These are phyloP conservation scores for Sprattus sprattus DNA, from an alignment of 2,113 vertebrate species.

Conservation along the genomic window DNA sequence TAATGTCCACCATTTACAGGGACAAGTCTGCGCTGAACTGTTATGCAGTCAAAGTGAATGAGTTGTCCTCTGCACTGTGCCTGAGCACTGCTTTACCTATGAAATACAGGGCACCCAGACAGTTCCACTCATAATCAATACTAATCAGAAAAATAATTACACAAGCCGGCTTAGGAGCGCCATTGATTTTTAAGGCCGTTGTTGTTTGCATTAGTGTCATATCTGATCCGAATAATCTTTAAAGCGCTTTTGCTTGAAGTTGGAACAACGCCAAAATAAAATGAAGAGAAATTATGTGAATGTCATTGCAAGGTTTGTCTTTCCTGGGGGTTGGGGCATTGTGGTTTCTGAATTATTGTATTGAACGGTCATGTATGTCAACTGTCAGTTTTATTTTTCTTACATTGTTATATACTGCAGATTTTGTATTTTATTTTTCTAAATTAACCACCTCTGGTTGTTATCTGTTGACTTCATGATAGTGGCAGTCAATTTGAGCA, in stretches of 20 bases:
- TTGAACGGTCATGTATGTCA: conserved; percentile 35
- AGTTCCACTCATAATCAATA: conserved; percentile 65
- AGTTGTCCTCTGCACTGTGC: conserved; percentile 32
- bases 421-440: background rate
- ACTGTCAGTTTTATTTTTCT: conserved; percentile 43
- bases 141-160: conserved; percentile 76
- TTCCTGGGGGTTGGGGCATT: conserved; percentile 8
- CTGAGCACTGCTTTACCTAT: conserved; percentile 58
- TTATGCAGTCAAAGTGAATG: conserved; percentile 15
- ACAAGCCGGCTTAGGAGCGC: conserved; percentile 59
- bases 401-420: background rate
- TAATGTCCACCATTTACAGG: background rate
- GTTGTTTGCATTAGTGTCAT: conserved; percentile 71
- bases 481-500: background rate
- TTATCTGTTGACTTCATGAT: conserved; percentile 7
- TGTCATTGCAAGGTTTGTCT: conserved; percentile 65
- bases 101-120: conserved; percentile 51
- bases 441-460: background rate
- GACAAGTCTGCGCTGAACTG: background rate
- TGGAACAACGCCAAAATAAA: conserved; percentile 52
- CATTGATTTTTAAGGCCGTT: conserved; percentile 70
- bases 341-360: conserved; percentile 7
- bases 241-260: conserved; percentile 59
- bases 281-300: conserved; percentile 61
- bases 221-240: conserved; percentile 72